Percentiles rank a stretch among this genome's conserved stretches.
Conservation (phyloP, 1,140 invertebrate genomes). For the Ooceraea biroi region DNA sequence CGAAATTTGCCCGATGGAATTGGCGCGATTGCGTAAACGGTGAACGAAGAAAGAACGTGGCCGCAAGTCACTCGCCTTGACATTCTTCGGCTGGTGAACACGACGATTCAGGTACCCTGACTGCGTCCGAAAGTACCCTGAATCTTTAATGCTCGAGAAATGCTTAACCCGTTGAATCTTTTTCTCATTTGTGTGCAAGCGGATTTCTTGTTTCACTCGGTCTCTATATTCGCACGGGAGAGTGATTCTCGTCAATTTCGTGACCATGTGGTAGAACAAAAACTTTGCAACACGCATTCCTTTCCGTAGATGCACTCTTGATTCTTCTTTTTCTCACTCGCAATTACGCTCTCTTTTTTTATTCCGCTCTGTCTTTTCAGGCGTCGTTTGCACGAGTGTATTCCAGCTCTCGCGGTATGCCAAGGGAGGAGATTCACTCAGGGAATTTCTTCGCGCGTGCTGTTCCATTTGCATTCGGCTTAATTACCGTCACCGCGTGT, state of each 20-base stretch:
- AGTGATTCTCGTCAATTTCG: not conserved
- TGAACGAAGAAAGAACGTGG: not conserved
- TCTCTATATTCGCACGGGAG: not conserved
- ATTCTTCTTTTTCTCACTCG: not conserved
- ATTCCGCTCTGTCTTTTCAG: not conserved
- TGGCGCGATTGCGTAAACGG: constrained; percentile 14
- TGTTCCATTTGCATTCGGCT: constrained; percentile 67
- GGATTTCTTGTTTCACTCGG: not conserved
- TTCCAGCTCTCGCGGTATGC: not conserved
- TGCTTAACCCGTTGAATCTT: not conserved
- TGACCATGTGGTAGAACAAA: not conserved
- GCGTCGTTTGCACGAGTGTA: not conserved
- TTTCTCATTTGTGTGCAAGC: not conserved
- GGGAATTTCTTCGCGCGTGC: constrained; percentile 41
- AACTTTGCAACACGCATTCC: not conserved
- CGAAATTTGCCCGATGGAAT: constrained; percentile 2
- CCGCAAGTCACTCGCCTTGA: constrained; percentile 27
- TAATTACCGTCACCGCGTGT: constrained; percentile 53
- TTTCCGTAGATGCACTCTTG: not conserved
- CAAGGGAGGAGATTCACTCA: not conserved
- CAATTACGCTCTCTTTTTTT: not conserved
- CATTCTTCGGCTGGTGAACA: not conserved
- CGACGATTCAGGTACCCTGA: too few relatives aligned
- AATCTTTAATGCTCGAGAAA: not conserved
- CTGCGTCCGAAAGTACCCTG: too few relatives aligned